Percentiles rank a stretch among this genome's conserved stretches.
These are phyloP conservation scores for Zaprionus tsacasi DNA, from an alignment of 1,140 invertebrate genomes.

Conservation along the genomic window DNA sequence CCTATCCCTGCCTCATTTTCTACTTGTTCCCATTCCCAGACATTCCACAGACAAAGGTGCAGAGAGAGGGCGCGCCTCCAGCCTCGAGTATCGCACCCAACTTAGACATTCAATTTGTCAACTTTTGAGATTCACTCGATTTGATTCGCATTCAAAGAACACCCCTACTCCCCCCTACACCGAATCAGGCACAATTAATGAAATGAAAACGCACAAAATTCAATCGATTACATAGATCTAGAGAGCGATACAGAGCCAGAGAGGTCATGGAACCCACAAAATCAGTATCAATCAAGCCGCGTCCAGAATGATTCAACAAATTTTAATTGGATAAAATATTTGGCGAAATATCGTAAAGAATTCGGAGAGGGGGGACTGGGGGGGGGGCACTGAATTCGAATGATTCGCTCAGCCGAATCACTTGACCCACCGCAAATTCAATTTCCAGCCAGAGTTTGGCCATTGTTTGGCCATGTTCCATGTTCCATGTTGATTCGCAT, in stretches of 20 bases:
- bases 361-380: background rate
- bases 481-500: background rate
- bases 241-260: background rate
- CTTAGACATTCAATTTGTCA: constrained; percentile 35
- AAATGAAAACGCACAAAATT: constrained; percentile 13
- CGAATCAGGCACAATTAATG: constrained; percentile 31
- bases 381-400: background rate
- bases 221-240: constrained; percentile 1
- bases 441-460: background rate
- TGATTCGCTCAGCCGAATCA: constrained; percentile 1
- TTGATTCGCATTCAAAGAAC: background rate
- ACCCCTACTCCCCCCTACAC: no score
- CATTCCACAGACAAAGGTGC: background rate
- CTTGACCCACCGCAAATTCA: constrained; percentile 18
- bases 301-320: background rate
- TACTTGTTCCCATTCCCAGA: no score
- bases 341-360: background rate
- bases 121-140: constrained; percentile 28
- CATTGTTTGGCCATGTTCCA: background rate
- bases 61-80: no score
- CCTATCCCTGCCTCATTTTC: background rate
- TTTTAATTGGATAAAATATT: constrained; percentile 1
- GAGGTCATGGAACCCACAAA: background rate
- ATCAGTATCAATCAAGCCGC: background rate
- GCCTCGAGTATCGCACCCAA: background rate